Percentiles rank a stretch among this genome's conserved stretches.
Conservation (phyloP, 2,888 invertebrate species). For the Andrena flavipes region DNA sequence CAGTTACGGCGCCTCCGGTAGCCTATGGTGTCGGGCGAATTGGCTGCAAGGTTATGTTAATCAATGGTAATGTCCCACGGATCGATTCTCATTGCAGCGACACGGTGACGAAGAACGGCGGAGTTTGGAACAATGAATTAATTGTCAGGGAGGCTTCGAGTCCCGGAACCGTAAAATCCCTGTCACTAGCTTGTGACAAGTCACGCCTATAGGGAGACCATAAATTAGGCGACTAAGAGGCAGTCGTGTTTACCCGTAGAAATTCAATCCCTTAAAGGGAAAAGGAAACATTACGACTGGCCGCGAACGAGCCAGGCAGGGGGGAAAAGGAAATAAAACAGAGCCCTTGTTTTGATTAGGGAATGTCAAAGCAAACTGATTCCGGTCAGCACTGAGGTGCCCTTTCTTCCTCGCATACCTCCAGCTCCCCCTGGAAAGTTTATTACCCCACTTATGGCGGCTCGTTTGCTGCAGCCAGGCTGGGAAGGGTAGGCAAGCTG, state of each 20-base stretch:
- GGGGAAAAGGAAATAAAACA: conserved; percentile 27
- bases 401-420: conserved; percentile 45
- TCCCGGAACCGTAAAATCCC: conserved; percentile 1
- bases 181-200: conserved; percentile 26
- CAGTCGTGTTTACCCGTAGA: conserved; percentile 17
- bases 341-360: conserved; percentile 75
- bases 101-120: too few relatives aligned
- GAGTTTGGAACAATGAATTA: not conserved
- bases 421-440: conserved; percentile 52
- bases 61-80: too few relatives aligned
- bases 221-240: conserved; percentile 44
- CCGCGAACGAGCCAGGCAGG: conserved; percentile 19
- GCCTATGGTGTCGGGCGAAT: not conserved
- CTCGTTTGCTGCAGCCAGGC: conserved; percentile 68
- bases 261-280: conserved; percentile 46
- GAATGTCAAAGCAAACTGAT: conserved; percentile 76
- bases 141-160: not conserved
- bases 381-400: conserved; percentile 47
- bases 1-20: not conserved
- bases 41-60: not conserved
- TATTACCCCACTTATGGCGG: conserved; percentile 71
- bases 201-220: conserved; percentile 26
- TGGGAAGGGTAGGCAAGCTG: conserved; percentile 58
- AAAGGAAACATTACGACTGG: conserved; percentile 41
- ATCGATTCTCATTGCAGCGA: too few relatives aligned